Conservation (phyloP, 2,888 invertebrate species). For the Salticus scenicus region DNA sequence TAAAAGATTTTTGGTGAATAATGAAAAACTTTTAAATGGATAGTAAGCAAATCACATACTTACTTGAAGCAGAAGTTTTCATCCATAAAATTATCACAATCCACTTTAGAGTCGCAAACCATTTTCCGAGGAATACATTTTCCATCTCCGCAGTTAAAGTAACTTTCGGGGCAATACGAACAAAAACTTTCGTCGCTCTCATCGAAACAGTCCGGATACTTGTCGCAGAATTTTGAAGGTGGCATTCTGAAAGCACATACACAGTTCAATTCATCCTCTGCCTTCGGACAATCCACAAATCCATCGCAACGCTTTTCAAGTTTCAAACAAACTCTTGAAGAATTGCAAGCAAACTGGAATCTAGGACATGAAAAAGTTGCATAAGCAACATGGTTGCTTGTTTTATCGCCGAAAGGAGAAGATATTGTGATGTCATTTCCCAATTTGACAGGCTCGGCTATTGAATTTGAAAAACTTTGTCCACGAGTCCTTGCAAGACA, state of each 20-base stretch:
- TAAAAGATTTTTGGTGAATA: too few species aligned
- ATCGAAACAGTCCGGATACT: conserved; percentile 87
- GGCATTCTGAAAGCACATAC: conserved; percentile 84
- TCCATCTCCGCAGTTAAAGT: conserved; percentile 55
- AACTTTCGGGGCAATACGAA: conserved; percentile 33
- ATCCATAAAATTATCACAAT: conserved; percentile 87
- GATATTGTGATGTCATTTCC: neutral
- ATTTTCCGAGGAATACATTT: conserved; percentile 83
- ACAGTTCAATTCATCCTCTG: conserved; percentile 86
- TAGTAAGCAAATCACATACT: too few species aligned
- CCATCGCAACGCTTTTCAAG: conserved; percentile 81
- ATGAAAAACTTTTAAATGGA: too few species aligned
- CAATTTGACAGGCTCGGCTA: conserved; percentile 15
- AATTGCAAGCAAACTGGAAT: conserved; percentile 36
- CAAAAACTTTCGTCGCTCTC: conserved; percentile 80
- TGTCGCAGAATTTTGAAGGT: conserved; percentile 84
- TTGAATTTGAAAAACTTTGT: neutral
- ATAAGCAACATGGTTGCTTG: neutral
- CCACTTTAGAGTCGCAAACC: conserved; percentile 83
- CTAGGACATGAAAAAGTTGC: conserved; percentile 13
- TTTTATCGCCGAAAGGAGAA: conserved; percentile 27
- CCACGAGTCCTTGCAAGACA: neutral
- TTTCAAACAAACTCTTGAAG: conserved; percentile 26
- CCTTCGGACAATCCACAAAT: conserved; percentile 84
- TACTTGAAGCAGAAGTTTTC: conserved; percentile 83